Percentiles rank a stretch among this genome's conserved stretches.
Evolutionary conservation across 2,797 vertebrate genomes (phyloP).

Genomic region (Coranthus polyacanthus): DNA sequence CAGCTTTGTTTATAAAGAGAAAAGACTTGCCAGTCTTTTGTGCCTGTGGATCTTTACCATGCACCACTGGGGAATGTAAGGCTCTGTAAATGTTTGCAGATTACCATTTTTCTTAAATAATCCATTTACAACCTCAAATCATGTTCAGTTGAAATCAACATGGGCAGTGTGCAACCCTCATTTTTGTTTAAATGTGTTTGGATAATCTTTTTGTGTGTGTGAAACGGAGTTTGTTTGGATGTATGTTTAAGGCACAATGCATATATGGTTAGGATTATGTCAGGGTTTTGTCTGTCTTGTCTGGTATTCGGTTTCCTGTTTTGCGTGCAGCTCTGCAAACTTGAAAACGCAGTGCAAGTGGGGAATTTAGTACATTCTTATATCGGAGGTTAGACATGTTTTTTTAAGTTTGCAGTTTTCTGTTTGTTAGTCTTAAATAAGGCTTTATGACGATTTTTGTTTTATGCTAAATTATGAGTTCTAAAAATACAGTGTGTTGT

Average conservation of each 20-base stretch:
- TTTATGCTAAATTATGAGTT: too few species aligned
- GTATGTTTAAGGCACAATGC: constrained; percentile 27
- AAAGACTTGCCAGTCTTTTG: constrained; percentile 58
- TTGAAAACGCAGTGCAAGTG: constrained; percentile 1
- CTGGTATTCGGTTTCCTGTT: constrained; percentile 7
- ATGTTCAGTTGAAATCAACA: constrained; percentile 78
- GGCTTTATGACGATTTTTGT: too few species aligned
- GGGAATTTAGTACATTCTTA: too few species aligned
- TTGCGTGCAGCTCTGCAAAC: background rate
- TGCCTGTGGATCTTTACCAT: constrained; percentile 71
- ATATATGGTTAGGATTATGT: constrained; percentile 20
- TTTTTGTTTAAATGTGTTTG: constrained; percentile 73
- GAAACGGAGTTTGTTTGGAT: constrained; percentile 49
- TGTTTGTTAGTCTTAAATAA: too few species aligned
- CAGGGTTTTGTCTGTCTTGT: constrained; percentile 6
- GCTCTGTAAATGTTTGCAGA: constrained; percentile 91
- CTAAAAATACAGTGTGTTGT: too few species aligned
- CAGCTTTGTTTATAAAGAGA: constrained; percentile 72
- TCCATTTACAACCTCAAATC: constrained; percentile 81
- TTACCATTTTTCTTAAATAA: constrained; percentile 86
- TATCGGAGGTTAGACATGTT: too few species aligned
- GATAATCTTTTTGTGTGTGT: constrained; percentile 39
- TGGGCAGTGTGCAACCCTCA: constrained; percentile 44
- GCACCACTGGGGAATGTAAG: constrained; percentile 75
- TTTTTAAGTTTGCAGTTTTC: too few species aligned